A percentile compares a stretch with the other conserved stretches of the same genome.
Evolutionary conservation across 1,140 invertebrate species (phyloP).

Genomic region (Ceratina japonica): DNA sequence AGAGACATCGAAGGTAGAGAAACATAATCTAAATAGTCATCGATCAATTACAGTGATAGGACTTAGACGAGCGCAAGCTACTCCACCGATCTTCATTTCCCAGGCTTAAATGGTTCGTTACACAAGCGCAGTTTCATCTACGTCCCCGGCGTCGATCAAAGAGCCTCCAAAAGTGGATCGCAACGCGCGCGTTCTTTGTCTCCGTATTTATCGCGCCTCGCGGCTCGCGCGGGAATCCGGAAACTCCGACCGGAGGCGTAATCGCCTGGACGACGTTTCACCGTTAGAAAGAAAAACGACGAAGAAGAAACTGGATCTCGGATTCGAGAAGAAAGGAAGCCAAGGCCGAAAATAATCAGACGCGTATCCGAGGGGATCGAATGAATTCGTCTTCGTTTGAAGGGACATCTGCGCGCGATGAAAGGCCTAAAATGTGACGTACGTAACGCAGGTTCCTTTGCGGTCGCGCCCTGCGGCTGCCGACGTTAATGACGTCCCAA

Average conservation of each 20-base stretch:
- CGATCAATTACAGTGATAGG: not conserved
- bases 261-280: not conserved
- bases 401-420: not conserved
- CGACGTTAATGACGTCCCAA: constrained; percentile 25
- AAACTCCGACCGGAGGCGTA: not conserved
- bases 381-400: not conserved
- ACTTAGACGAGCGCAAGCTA: too few relatives aligned
- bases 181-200: constrained; percentile 11
- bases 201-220: constrained; percentile 13
- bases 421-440: constrained; percentile 22
- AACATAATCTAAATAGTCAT: not conserved
- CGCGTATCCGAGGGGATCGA: not conserved
- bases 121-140: not conserved
- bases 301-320: not conserved
- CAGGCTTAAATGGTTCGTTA: constrained; percentile 7
- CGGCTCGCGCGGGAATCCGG: not conserved
- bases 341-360: constrained; percentile 21
- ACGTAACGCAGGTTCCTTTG: constrained; percentile 13
- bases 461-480: not conserved
- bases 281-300: too few relatives aligned
- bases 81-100: not conserved
- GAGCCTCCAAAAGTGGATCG: constrained; percentile 1
- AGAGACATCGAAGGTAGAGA: too few relatives aligned
- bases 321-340: not conserved
- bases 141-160: constrained; percentile 23